Evolutionary conservation across 2,113 vertebrate species (phyloP), one percentile per base, ranked within the genome.

Genomic region (Columbina picui): DNA sequence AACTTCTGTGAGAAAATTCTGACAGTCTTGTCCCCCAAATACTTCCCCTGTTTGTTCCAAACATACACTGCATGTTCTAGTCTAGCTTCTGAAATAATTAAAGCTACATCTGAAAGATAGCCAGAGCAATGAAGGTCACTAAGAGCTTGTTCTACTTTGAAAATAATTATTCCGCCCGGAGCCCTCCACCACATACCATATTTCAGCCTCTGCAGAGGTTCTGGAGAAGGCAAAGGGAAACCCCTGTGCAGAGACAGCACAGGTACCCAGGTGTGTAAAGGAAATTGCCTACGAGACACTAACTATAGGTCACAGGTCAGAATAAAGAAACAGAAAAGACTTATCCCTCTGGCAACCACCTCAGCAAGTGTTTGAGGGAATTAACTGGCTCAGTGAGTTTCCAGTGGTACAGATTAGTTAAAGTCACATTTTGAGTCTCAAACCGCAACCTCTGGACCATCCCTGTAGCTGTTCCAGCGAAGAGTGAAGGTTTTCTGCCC

Each of bases 401-500:
- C 56, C 60, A 83, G 23, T 69, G 55, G n/a, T 50, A 86, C 10
- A 64, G 41, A 74, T 93, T 39, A 96, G 65, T 47, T 80, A 10
- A 59, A 84, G 45, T 34, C 39, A 23, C 43, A 67, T 67, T 92
- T 69, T 84, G 56, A 85, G 49, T 65, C 84, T 91, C 61, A 84
- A 71, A 75, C 36, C 10, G 6, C 53, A 69, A 38, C 26, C 52
- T 59, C 80, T 60, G 59, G 49, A 59, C 52, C 39, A 75, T 39
- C 32, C 11, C n/a, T 70, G 75, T 14, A 50, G 70, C 19, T 13
- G 17, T 67, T 89, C 47, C 64, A 53, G 27, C 0, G 1, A 71
- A 86, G 45, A 89, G 27, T 6, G 26, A 50, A 81, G 43, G 57
- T 50, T 91, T 93, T 90, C 80, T 87, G 52, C 68, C 92, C 38